Percentiles rank a stretch among this genome's conserved stretches.
Evolutionary conservation across 2,797 vertebrate genomes (phyloP).

Genomic region (Masticophis lateralis): DNA sequence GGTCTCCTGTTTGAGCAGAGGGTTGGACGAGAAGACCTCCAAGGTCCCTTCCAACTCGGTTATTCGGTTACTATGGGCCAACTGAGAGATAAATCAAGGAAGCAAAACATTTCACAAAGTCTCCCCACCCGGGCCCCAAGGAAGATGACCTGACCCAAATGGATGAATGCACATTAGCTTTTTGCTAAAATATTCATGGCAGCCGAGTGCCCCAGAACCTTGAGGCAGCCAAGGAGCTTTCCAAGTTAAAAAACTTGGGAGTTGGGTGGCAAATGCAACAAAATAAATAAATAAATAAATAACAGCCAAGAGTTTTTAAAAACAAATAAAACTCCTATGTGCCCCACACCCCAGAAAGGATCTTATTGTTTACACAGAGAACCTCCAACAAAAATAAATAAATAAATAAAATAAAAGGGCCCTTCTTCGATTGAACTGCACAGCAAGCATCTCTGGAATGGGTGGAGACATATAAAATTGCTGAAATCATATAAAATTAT

Average conservation of each 20-base stretch:
- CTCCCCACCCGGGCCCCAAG: not conserved
- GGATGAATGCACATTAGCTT: constrained; percentile 6
- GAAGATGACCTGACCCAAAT: not conserved
- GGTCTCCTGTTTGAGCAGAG: no score
- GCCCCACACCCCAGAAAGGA: not conserved
- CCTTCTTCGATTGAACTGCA: no score
- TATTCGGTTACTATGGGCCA: not conserved
- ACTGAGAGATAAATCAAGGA: not conserved
- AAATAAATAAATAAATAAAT: no score
- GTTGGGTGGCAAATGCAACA: no score
- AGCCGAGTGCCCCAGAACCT: not conserved
- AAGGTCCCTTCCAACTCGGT: no score
- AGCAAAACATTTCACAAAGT: not conserved
- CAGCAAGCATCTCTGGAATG: no score
- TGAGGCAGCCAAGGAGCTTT: not conserved
- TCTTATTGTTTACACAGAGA: not conserved
- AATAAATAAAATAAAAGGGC: not conserved
- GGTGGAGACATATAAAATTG: no score
- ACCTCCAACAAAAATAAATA: not conserved
- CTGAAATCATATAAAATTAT: no score
- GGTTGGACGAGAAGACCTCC: no score
- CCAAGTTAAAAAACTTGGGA: not conserved
- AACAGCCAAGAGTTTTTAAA: not conserved
- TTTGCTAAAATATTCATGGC: constrained; percentile 29
- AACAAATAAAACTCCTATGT: not conserved